Percentiles rank a stretch among this genome's conserved stretches.
Evolutionary conservation across 2,797 vertebrate genomes (phyloP).

Genomic region (Benthosema pterotum): DNA sequence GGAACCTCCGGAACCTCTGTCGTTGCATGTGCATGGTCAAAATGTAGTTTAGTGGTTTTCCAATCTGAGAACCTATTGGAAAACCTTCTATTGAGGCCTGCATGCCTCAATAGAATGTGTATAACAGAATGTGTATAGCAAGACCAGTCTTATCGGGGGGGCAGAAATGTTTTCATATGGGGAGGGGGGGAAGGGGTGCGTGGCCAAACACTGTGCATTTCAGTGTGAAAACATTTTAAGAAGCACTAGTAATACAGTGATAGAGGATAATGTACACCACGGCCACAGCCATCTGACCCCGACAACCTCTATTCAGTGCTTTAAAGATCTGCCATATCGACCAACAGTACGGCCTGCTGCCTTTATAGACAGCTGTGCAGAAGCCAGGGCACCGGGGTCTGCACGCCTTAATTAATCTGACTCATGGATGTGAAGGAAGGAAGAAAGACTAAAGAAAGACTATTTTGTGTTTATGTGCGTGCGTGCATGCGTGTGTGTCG

Average conservation of each 20-base stretch:
- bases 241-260: background rate
- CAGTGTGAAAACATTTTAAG: too few relatives aligned
- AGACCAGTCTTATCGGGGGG: too few relatives aligned
- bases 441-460: background rate
- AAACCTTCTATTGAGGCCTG: too few relatives aligned
- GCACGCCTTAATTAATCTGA: constrained; percentile 59
- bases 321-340: constrained; percentile 63
- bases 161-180: too few relatives aligned
- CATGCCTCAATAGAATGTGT: too few relatives aligned
- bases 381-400: constrained; percentile 31
- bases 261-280: constrained; percentile 2
- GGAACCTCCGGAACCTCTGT: too few relatives aligned
- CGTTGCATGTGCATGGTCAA: too few relatives aligned
- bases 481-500: background rate
- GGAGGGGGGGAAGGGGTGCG: too few relatives aligned
- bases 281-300: constrained; percentile 31
- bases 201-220: too few relatives aligned
- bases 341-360: constrained; percentile 44
- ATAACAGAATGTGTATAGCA: too few relatives aligned
- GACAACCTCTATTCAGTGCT: constrained; percentile 40
- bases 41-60: too few relatives aligned
- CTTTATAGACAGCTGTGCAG: constrained; percentile 53
- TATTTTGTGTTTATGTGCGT: background rate
- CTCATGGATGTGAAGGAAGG: background rate
- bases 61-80: too few relatives aligned